A percentile compares a stretch with the other conserved stretches of the same genome.
Conservation (phyloP, 2,888 invertebrate genomes). For the Steinernema scapterisci region DNA sequence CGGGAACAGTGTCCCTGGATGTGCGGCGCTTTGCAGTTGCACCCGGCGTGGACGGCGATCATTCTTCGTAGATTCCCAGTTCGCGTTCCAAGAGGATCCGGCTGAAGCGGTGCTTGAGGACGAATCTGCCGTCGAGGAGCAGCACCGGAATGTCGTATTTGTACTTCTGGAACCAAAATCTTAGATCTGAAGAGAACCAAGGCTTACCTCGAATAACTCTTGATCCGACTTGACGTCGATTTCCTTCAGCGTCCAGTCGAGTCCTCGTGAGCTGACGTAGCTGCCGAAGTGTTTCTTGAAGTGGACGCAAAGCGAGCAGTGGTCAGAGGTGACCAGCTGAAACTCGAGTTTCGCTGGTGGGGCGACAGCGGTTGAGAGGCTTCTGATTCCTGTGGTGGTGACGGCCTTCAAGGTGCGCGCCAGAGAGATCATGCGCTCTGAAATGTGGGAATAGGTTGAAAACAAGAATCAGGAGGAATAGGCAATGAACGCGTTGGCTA, state of each 20-base stretch:
- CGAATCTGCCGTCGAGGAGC: conserved; percentile 67
- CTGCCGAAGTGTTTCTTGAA: conserved; percentile 35
- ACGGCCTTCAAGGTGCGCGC: too few relatives aligned
- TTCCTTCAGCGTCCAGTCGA: conserved; percentile 27
- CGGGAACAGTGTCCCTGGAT: conserved; percentile 38
- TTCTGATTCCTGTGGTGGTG: not conserved
- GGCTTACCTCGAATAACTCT: conserved; percentile 26
- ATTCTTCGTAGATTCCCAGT: conserved; percentile 68
- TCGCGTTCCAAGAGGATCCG: conserved; percentile 46
- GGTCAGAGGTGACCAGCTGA: conserved; percentile 35
- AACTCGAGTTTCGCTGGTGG: not conserved
- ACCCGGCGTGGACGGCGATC: conserved; percentile 82
- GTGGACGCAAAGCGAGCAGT: conserved; percentile 39
- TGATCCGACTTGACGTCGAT: conserved; percentile 32
- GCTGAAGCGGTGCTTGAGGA: conserved; percentile 69
- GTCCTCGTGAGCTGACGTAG: conserved; percentile 30
- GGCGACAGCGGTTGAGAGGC: not conserved
- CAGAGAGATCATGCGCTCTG: too few relatives aligned
- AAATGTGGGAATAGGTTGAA: too few relatives aligned
- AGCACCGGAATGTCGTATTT: conserved; percentile 70
- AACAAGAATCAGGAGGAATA: too few relatives aligned
- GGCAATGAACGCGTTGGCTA: too few relatives aligned
- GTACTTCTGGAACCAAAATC: conserved; percentile 66
- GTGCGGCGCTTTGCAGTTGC: conserved; percentile 73
- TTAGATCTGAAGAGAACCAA: not conserved